These are phyloP conservation scores for Gobius niger DNA, from an alignment of 2,113 vertebrate genomes.

Conservation along the genomic window DNA sequence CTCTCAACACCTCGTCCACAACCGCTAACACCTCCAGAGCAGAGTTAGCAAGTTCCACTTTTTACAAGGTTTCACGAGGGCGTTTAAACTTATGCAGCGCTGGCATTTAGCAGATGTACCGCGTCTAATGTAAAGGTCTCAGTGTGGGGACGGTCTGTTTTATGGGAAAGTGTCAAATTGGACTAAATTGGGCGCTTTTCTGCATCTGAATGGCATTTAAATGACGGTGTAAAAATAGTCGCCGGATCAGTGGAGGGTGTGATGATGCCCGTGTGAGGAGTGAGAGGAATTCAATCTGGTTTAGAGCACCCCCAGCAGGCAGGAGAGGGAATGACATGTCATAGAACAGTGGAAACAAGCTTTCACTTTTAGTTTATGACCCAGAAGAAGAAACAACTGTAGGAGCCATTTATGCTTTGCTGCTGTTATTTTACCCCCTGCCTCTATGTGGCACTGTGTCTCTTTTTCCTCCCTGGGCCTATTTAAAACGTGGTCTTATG, in stretches of 20 bases:
- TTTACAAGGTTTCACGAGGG: neutral
- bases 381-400: too few relatives aligned
- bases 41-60: neutral
- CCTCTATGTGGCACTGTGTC: too few relatives aligned
- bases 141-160: neutral
- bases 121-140: neutral
- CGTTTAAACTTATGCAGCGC: neutral
- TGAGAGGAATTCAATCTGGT: too few relatives aligned
- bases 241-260: slow-evolving; percentile 31
- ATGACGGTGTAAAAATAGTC: slow-evolving; percentile 13
- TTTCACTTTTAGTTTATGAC: too few relatives aligned
- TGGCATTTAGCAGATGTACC: neutral
- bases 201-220: slow-evolving; percentile 13
- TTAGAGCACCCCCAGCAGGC: too few relatives aligned
- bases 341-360: too few relatives aligned
- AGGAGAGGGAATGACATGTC: too few relatives aligned
- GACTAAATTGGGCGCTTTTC: neutral
- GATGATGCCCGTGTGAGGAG: neutral
- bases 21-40: neutral
- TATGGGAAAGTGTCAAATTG: neutral
- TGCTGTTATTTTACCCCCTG: too few relatives aligned
- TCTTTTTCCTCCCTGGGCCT: too few relatives aligned
- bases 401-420: too few relatives aligned
- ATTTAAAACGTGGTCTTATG: too few relatives aligned
- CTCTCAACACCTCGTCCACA: neutral